phyloP scores from a whole-genome alignment of 2,113 vertebrate genomes.

The Syngnathus floridae region DNA sequence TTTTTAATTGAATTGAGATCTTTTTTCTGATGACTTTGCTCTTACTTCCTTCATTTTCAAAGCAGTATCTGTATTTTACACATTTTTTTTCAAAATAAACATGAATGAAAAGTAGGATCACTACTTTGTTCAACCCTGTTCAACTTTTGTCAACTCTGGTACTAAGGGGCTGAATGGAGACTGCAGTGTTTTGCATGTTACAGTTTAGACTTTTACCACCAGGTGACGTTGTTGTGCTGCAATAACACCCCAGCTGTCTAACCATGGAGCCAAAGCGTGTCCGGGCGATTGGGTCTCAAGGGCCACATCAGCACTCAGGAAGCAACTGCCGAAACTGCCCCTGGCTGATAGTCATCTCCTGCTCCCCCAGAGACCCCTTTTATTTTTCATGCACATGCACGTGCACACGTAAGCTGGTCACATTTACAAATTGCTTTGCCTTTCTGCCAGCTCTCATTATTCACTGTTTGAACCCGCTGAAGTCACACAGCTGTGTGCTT shows the following conservation, averaged over 20 bases:
- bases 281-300: slow-evolving; percentile 41
- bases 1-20: no score
- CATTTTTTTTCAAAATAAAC: no score
- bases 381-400: slow-evolving; percentile 7
- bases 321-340: slow-evolving; percentile 54
- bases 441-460: slow-evolving; percentile 41
- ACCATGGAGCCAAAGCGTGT: slow-evolving; percentile 29
- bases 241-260: slow-evolving; percentile 29
- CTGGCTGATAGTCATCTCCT: slow-evolving; percentile 52
- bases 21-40: no score
- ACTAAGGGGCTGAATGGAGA: neutral
- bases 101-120: no score
- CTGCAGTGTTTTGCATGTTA: slow-evolving; percentile 3
- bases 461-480: slow-evolving; percentile 34
- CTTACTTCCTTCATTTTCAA: no score
- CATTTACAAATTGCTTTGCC: slow-evolving; percentile 19
- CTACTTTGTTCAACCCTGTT: no score
- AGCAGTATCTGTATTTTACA: no score
- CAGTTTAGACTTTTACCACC: slow-evolving; percentile 43
- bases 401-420: slow-evolving; percentile 19
- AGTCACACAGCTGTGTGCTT: slow-evolving; percentile 24
- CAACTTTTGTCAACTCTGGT: neutral
- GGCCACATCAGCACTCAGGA: slow-evolving; percentile 63
- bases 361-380: slow-evolving; percentile 6
- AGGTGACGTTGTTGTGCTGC: slow-evolving; percentile 57